Base-by-base conservation (phyloP, 1,140 invertebrate species). In the Drosophila pallidifrons region DNA sequence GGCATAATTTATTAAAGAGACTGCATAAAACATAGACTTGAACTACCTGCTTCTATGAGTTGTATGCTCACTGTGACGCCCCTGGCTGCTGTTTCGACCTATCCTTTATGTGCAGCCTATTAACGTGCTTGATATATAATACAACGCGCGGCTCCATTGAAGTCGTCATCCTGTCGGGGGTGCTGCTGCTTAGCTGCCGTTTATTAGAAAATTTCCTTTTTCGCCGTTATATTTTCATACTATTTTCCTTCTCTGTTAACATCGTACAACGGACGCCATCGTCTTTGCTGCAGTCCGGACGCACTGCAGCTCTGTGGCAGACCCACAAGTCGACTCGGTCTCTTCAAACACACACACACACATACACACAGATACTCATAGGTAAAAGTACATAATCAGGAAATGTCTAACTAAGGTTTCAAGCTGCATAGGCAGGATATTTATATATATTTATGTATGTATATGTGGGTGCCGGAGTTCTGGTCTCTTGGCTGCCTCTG, bases 121-220 rank as follows among this genome's bases (percentile, higher is more conserved):
- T 86, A 86, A 43, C 71, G 64, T 78, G 74, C 54, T 60, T 73
- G 82, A 76, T 79, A 86, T 73, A 74, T 68, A 73, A 87, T 73
- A 74, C 75, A 73, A 86, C 69, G 71, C 79, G 75, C 51, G 63
- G 58, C 65, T 43, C 46, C 66, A 71, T 83, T 68, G 61, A 83
- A 82, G 81, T 82, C 81, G 77, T 83, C 81, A 82, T 82, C 81
- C 76, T 82, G 52, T 38, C 58, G 71, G 49, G 49, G 63, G n/a
- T 66, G 69, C 68, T 51, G 60, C 72, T 81, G 66, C 63, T 81
- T 77, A 46, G 57, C 35, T 63, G 57, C 47, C 60, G 67, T 61
- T 67, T 79, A 71, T 72, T 78, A 70, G 38, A 71, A 58, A 72
- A 32, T 81, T 85, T 85, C 65, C 82, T 82, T 67, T 65, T 70